Evolutionary conservation across 2,888 invertebrate genomes (phyloP), one percentile per base, ranked within the genome.

Genomic region (Oscheius sp.): DNA sequence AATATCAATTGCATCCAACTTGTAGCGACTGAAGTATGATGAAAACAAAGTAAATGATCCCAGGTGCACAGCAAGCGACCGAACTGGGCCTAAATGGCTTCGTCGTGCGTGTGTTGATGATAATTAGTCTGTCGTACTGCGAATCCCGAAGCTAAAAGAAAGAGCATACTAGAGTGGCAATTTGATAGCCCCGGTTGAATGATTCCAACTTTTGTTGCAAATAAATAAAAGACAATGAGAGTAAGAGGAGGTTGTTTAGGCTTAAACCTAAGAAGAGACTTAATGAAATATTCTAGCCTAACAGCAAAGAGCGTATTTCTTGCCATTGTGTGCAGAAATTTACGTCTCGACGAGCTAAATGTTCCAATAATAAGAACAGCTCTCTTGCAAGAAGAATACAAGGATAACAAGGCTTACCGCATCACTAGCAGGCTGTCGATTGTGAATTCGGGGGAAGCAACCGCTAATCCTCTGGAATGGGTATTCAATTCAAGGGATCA

Each of bases 51-150:
- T 36, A 47, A 24, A 24, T 2, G 4, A 47, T 26, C 30, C n/a
- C 50, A 50, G 50, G 50, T 50, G 28, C n/a, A 41, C 8, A 41
- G 20, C 41, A 14, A 17, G 41, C n/a, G 41, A 41, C 4, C n/a
- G 41, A 41, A n/a, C 24, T n/a, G 33, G 20, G 24, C 14, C 59
- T 59, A 59, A 41, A 59, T 59, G 28, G 59, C 59, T 20, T 26
- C 59, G 59, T 59, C 59, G 59, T 44, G 24, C 59, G 59, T 44
- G 24, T 59, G 59, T 44, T 22, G 44, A 59, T 44, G 59, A 59
- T 59, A 59, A 59, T 59, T 59, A 59, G 59, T 44, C 59, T 59
- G 44, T 59, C 59, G 44, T 59, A 59, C 59, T 59, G 26, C 59
- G 41, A 59, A 41, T 59, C 41, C n/a, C 38, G 44, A 41, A 26